These are phyloP conservation scores for Porites evermanni DNA, from an alignment of 92 coral and sea anemone genomes.

Conservation along the genomic window DNA sequence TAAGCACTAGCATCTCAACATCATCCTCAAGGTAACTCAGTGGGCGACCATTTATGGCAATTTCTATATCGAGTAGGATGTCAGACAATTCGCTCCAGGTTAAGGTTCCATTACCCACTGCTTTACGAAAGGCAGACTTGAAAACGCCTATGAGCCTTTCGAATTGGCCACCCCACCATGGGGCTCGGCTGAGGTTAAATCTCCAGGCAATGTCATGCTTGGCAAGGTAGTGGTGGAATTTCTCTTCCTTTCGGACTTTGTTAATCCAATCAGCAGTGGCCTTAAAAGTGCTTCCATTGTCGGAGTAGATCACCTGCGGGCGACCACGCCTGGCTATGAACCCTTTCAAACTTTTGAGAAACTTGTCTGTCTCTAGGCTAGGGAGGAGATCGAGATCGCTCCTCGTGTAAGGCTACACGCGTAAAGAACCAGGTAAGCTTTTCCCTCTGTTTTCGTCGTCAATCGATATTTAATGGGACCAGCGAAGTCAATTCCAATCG, in stretches of 20 bases:
- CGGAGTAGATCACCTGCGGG: slow-evolving; percentile 41
- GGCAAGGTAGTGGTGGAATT: slow-evolving; percentile 25
- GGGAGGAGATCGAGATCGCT: not conserved
- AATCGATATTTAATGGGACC: not conserved
- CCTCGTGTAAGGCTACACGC: not conserved
- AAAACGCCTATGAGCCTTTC: slow-evolving; percentile 10
- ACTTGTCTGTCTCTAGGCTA: not conserved
- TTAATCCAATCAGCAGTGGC: slow-evolving; percentile 51
- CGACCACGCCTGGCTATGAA: slow-evolving; percentile 52
- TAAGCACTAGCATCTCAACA: slow-evolving; percentile 30
- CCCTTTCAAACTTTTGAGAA: slow-evolving; percentile 33
- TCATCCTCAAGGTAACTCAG: slow-evolving; percentile 43
- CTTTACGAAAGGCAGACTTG: slow-evolving; percentile 25
- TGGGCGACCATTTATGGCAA: slow-evolving; percentile 19
- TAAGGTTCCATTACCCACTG: slow-evolving; percentile 22
- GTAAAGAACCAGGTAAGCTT: slow-evolving; percentile 13
- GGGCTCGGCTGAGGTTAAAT: slow-evolving; percentile 60
- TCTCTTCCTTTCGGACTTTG: slow-evolving; percentile 33
- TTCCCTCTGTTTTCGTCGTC: not conserved
- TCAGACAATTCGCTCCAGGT: slow-evolving; percentile 12
- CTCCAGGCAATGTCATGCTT: slow-evolving; percentile 38
- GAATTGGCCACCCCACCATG: slow-evolving; percentile 66
- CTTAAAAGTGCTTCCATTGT: slow-evolving; percentile 53
- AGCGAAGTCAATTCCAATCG: not conserved
- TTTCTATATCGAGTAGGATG: slow-evolving; percentile 11